phyloP scores from a whole-genome alignment of 2,888 invertebrate species.

The Brassicogethes aeneus region DNA sequence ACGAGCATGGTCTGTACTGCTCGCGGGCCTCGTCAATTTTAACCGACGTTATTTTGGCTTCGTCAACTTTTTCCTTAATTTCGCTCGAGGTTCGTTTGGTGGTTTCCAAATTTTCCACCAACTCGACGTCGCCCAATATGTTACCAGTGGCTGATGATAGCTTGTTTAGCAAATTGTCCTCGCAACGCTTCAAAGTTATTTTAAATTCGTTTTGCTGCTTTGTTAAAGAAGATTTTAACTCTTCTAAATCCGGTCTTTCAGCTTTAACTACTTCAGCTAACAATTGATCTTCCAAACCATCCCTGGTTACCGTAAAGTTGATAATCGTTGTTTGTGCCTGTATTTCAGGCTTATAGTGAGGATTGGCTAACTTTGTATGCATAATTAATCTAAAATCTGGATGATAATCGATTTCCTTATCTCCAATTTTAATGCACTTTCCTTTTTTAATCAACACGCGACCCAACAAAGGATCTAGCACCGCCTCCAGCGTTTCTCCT shows the following conservation, averaged over 20 bases:
- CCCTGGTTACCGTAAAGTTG: conserved; percentile 90
- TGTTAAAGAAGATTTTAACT: conserved; percentile 71
- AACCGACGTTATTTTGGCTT: conserved; percentile 75
- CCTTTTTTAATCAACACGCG: conserved; percentile 85
- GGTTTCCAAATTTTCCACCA: conserved; percentile 87
- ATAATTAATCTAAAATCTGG: conserved; percentile 72
- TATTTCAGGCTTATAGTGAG: conserved; percentile 94
- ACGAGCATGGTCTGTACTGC: conserved; percentile 75
- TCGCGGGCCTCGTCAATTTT: conserved; percentile 90
- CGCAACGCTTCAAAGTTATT: conserved; percentile 80
- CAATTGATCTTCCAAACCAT: conserved; percentile 87
- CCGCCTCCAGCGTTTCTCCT: conserved; percentile 81
- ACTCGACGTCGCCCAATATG: conserved; percentile 79
- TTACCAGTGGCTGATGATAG: conserved; percentile 87
- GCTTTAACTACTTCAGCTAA: conserved; percentile 89
- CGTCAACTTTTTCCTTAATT: conserved; percentile 77
- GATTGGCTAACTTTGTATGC: conserved; percentile 91
- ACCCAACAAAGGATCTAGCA: conserved; percentile 81
- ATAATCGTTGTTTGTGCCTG: conserved; percentile 93
- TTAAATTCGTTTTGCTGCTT: conserved; percentile 93
- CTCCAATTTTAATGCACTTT: conserved; percentile 73
- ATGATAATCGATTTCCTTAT: conserved; percentile 86
- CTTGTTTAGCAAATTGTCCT: conserved; percentile 80
- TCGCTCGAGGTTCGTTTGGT: conserved; percentile 90
- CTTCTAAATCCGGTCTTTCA: conserved; percentile 86